Evolutionary conservation across 2,797 vertebrate genomes (phyloP), one percentile per base, ranked within the genome.

Genomic region (Neomorphus geoffroyi): DNA sequence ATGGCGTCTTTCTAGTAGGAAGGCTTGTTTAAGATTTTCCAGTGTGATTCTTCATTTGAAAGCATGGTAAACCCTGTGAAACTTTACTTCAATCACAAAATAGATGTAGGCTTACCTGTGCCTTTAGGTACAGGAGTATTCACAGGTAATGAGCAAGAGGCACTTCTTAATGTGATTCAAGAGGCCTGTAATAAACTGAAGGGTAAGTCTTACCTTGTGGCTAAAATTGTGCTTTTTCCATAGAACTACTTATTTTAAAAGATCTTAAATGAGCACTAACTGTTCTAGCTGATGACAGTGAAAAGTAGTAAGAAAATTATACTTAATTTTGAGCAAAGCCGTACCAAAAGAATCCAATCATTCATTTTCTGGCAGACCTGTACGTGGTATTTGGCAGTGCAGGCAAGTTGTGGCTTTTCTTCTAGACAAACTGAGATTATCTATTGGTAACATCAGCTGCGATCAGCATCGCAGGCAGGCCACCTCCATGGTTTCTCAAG

Each of bases 11-110:
- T 97, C 94, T 86, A 97, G 50, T 37, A 62, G 46, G 54, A 95
- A 90, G 64, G 23, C 78, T 87, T 90, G 81, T 96, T 96, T 64
- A 91, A 92, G 84, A 57, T 92, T 97, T 94, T 89, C 82, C 80
- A 74, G 19, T 90, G 78, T 92, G 74, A 13, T 78, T 96, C 92
- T 96, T 74, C 72, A n/a, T n/a, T n/a, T n/a, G 74, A 82, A 81
- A 95, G 33, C 19, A 72, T 37, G 84, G 72, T 80, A 81, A 95
- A 83, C 67, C 30, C 95, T 72, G 61, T 77, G 72, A 83, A 88
- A 88, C 53, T 62, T 86, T 21, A 32, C 60, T 79, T 92, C 35
- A 56, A 43, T n/a, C 21, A 9, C 2, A 4, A 88, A 96, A 86
- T 22, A 77, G 30, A 32, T 70, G 64, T 22, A 65, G 80, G 51